Conservation (phyloP, 2,113 vertebrate genomes). For the Oenanthe oenanthe region DNA sequence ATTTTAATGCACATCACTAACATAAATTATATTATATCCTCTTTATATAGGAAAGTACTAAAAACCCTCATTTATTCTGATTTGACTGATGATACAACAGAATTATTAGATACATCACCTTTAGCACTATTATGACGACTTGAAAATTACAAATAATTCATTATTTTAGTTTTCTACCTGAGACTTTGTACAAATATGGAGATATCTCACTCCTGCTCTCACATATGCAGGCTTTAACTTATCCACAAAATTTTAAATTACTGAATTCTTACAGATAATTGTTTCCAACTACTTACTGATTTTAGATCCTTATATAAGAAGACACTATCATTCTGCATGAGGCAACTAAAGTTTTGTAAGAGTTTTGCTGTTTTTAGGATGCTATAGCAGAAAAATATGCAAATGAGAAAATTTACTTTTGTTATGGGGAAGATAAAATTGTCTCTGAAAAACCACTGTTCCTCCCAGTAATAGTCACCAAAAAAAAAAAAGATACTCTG, state of each 20-base stretch:
- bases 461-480: background rate
- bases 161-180: background rate
- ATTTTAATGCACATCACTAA: background rate
- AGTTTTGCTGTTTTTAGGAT: background rate
- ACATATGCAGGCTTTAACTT: background rate
- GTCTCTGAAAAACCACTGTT: background rate
- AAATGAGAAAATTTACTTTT: background rate
- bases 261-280: background rate
- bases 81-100: background rate
- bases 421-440: background rate
- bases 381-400: background rate
- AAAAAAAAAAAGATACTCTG: background rate
- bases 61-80: background rate
- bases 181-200: background rate
- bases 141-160: background rate
- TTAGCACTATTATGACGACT: background rate
- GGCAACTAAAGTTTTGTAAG: background rate
- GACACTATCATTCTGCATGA: background rate
- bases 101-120: background rate
- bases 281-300: background rate
- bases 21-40: background rate
- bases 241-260: background rate
- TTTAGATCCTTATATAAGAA: background rate
- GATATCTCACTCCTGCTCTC: background rate
- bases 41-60: background rate